A percentile compares a stretch with the other conserved stretches of the same genome.
Conservation (phyloP, 2,888 invertebrate genomes). For the Acholoe squamosa region DNA sequence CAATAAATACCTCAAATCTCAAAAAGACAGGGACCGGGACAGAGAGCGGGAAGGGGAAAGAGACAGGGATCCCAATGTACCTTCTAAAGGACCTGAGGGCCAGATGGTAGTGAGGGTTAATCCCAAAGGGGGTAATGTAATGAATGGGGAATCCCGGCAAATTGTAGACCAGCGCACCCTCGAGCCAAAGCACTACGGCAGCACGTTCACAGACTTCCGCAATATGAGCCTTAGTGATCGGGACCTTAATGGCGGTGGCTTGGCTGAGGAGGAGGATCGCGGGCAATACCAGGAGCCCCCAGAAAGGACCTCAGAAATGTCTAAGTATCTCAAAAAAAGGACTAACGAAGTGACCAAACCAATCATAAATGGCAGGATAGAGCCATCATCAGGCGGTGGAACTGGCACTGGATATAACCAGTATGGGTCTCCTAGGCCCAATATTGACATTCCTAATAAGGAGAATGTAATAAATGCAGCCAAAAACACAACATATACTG, state of each 20-base stretch:
- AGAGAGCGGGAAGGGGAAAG: constrained; percentile 27
- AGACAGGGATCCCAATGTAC: background rate
- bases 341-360: background rate
- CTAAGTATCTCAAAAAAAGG: constrained; percentile 38
- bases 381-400: background rate
- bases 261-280: constrained; percentile 39
- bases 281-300: constrained; percentile 18
- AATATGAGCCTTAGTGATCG: constrained; percentile 51
- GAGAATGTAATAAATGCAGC: background rate
- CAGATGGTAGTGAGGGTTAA: background rate
- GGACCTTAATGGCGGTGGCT: background rate
- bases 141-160: background rate
- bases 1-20: constrained; percentile 60
- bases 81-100: background rate
- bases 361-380: background rate
- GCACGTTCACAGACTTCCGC: constrained; percentile 65
- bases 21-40: constrained; percentile 44
- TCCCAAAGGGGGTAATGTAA: background rate
- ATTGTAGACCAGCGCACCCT: background rate
- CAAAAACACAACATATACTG: constrained; percentile 64
- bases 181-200: constrained; percentile 60
- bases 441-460: constrained; percentile 58
- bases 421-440: constrained; percentile 48
- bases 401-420: background rate
- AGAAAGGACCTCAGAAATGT: constrained; percentile 7